Base-by-base conservation (phyloP, 2,113 vertebrate species). In the cat (Felis catus) region DNA sequence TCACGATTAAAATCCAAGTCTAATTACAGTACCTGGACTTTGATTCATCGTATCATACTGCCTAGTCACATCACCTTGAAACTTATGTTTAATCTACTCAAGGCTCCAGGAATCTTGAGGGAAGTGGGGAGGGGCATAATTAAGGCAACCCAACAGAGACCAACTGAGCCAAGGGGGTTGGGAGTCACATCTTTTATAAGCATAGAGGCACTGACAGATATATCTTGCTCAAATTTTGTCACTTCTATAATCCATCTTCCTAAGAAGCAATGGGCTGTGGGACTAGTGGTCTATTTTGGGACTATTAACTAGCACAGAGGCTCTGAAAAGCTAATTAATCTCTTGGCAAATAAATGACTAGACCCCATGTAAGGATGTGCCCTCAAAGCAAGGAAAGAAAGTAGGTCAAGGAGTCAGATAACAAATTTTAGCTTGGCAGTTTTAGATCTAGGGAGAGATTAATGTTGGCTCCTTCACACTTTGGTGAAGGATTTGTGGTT, bases 321-420 rank as follows among this genome's bases (percentile, higher is more conserved):
- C 55, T 94, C 74, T 95, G 65, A 91, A 91, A 97, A 79, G 58
- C 76, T 91, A 97, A 97, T 96, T 96, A 95, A 93, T 95, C 85
- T 93, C 95, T 94, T 89, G 78, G 29, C 82, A 95, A 94, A 97
- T 70, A 84, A 97, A 89, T 95, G 33, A 97, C 80, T 96, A 94
- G 93, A 78, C 65, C 55, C 89, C 81, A 92, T 82, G 63, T 74
- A 93, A 97, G 86, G 89, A 80, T 90, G 74, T 84, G 95, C 76
- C 63, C 94, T 97, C 31, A 84, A 94, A 95, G 31, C 36, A 68
- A 78, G 39, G 61, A 90, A 80, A 58, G 78, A 93, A 97, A 97
- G 78, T 96, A 81, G 97, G 93, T 68, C 93, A 94, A 93, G 84
- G 23, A 65, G 81, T 89, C 84, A 39, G 53, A 73, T 82, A 66